Percentiles rank a stretch among this genome's conserved stretches.
Conservation (phyloP, 2,888 invertebrate genomes). For the Meghimatium bilineatum region DNA sequence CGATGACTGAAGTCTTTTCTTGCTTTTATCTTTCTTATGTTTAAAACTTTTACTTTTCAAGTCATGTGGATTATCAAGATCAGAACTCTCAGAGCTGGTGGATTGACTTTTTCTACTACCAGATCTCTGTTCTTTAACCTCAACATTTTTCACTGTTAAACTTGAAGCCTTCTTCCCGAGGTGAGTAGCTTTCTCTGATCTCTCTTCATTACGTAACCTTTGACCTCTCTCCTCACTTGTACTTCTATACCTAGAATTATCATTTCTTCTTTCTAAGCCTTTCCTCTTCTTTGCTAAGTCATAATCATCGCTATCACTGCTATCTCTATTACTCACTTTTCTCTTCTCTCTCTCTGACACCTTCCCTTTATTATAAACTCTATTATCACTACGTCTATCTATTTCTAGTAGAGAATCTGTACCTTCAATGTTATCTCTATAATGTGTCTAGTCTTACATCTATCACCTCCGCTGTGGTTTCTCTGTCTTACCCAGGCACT, state of each 20-base stretch:
- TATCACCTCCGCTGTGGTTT: neutral
- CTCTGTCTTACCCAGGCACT: conserved; percentile 13
- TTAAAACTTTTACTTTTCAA: neutral
- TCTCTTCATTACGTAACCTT: neutral
- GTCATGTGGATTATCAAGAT: neutral
- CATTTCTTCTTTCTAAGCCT: conserved; percentile 10
- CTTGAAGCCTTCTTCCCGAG: neutral
- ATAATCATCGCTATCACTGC: conserved; percentile 18
- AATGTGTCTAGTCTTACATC: neutral
- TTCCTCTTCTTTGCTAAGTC: neutral
- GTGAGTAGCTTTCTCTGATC: neutral
- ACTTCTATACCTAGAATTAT: neutral
- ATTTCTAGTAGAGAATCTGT: neutral
- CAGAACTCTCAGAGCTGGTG: neutral
- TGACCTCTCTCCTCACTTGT: neutral
- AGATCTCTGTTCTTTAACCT: neutral
- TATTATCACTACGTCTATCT: conserved; percentile 4
- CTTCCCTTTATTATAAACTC: conserved; percentile 16
- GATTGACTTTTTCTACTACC: neutral
- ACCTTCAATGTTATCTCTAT: neutral
- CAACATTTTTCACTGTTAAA: neutral
- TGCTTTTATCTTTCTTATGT: neutral
- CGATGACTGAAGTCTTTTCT: conserved; percentile 8
- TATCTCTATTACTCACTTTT: conserved; percentile 24
- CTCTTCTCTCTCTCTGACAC: conserved; percentile 32